These are phyloP conservation scores for Bombus confusus DNA, from an alignment of 1,140 invertebrate genomes.

Conservation along the genomic window DNA sequence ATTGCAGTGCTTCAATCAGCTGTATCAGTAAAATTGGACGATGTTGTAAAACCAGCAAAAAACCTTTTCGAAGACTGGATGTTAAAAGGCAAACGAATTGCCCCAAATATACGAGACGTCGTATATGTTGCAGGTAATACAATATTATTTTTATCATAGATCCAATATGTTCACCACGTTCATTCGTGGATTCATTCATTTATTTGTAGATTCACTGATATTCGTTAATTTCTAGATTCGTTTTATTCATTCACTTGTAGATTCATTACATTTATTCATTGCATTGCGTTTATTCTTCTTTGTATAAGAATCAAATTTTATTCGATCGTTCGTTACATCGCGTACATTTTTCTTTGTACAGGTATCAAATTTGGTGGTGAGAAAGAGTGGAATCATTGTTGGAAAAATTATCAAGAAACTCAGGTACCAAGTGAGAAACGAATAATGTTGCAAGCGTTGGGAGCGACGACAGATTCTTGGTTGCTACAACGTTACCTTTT, in stretches of 20 bases:
- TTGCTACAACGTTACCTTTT: conserved; percentile 88
- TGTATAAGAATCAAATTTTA: conserved; percentile 82
- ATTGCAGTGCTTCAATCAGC: conserved; percentile 85
- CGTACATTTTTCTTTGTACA: conserved; percentile 46
- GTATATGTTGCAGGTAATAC: conserved; percentile 87
- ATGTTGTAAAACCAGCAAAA: conserved; percentile 86
- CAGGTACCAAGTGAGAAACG: conserved; percentile 87
- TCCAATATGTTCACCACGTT: background rate
- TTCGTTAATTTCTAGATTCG: too few species aligned
- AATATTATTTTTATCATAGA: background rate
- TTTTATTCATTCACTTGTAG: too few species aligned
- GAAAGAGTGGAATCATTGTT: conserved; percentile 90
- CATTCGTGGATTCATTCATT: too few species aligned
- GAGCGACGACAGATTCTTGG: conserved; percentile 88
- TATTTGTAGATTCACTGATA: background rate
- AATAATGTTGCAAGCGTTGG: conserved; percentile 87
- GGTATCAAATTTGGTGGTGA: conserved; percentile 86
- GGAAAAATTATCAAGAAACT: conserved; percentile 87
- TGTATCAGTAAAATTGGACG: conserved; percentile 85
- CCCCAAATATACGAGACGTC: conserved; percentile 88
- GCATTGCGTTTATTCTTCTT: too few species aligned
- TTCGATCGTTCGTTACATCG: background rate
- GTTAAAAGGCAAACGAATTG: conserved; percentile 83
- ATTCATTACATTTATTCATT: background rate
- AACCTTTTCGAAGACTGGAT: conserved; percentile 87